Evolutionary conservation across 2,888 invertebrate genomes (phyloP).

Genomic region (Ectropis crepuscularia): DNA sequence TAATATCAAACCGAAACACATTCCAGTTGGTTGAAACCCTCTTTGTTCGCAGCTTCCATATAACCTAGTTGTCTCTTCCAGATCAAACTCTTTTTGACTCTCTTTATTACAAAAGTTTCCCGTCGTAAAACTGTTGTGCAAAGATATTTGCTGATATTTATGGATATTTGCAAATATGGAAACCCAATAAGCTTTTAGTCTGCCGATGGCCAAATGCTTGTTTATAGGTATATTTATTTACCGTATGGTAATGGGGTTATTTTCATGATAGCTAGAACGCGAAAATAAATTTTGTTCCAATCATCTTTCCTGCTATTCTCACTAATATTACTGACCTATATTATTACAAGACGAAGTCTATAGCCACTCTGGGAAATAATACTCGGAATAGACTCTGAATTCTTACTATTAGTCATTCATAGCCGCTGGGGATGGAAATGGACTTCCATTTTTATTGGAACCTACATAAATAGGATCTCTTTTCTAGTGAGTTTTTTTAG

Average conservation of each 20-base stretch:
- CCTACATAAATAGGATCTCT: conserved; percentile 13
- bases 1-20: too few relatives aligned
- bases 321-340: conserved; percentile 10
- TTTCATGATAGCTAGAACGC: conserved; percentile 18
- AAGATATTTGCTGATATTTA: conserved; percentile 36
- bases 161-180: conserved; percentile 21
- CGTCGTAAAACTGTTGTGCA: conserved; percentile 45
- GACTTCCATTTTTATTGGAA: conserved; percentile 5
- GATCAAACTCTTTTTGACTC: conserved; percentile 40
- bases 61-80: conserved; percentile 39
- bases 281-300: neutral
- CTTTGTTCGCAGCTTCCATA: conserved; percentile 32
- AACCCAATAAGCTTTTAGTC: conserved; percentile 35
- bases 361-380: conserved; percentile 12
- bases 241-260: conserved; percentile 26
- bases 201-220: conserved; percentile 19
- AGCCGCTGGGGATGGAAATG: conserved; percentile 5
- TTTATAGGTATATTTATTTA: conserved; percentile 31
- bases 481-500: conserved; percentile 25
- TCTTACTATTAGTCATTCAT: conserved; percentile 2
- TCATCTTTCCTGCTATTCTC: neutral
- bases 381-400: conserved; percentile 4
- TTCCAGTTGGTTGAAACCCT: too few relatives aligned
- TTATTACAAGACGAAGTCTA: conserved; percentile 3
- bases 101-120: conserved; percentile 46